phyloP scores from a whole-genome alignment of 2,797 vertebrate genomes.

The Rhinoraja longicauda region DNA sequence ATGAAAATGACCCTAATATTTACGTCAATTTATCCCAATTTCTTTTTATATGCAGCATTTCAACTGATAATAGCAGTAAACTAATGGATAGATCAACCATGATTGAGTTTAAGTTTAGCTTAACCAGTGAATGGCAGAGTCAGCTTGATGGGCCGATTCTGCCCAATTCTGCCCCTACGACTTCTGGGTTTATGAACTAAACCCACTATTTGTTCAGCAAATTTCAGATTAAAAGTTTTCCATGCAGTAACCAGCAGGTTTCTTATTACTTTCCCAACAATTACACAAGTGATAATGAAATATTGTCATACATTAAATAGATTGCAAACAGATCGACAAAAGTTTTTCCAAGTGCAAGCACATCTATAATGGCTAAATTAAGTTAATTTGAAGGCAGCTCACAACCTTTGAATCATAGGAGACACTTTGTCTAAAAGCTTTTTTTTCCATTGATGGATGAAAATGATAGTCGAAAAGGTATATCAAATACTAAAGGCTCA shows the following conservation, averaged over 20 bases:
- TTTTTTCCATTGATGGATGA: not conserved
- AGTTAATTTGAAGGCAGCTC: not conserved
- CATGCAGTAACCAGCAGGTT: not conserved
- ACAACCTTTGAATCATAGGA: not conserved
- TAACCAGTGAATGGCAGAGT: too few relatives aligned
- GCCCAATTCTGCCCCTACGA: too few relatives aligned
- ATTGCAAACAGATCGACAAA: not conserved
- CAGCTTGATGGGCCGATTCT: too few relatives aligned
- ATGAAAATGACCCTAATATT: too few relatives aligned
- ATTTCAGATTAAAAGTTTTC: not conserved
- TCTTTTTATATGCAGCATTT: too few relatives aligned
- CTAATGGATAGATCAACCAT: too few relatives aligned
- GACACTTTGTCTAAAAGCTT: not conserved
- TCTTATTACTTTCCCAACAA: not conserved
- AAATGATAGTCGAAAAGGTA: not conserved
- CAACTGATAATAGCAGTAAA: too few relatives aligned
- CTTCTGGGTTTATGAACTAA: not conserved
- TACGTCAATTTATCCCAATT: too few relatives aligned
- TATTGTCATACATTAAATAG: not conserved
- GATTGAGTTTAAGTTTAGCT: too few relatives aligned
- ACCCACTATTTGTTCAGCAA: not conserved
- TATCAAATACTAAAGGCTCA: not conserved
- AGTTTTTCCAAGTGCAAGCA: not conserved
- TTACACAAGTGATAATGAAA: not conserved
- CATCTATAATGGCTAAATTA: not conserved